Evolutionary conservation across 2,113 vertebrate species (phyloP).

Genomic region (Lepisosteus oculatus): DNA sequence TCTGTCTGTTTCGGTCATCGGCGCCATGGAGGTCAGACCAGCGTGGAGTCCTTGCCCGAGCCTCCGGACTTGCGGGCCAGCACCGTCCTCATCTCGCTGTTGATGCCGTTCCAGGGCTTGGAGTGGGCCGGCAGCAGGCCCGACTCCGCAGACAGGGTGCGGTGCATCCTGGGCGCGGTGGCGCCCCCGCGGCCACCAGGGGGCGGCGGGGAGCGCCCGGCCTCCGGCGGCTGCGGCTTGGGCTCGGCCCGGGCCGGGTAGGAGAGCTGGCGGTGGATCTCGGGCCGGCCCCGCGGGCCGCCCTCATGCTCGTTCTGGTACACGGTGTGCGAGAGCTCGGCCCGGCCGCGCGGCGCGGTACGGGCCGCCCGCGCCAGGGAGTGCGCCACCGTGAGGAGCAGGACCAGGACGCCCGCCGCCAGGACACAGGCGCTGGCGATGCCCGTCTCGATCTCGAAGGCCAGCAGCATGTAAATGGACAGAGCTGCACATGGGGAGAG

Average conservation of each 20-base stretch:
- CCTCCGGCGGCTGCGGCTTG: conserved; percentile 46
- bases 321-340: conserved; percentile 48
- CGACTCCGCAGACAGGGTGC: conserved; percentile 62
- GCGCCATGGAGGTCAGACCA: conserved; percentile 70
- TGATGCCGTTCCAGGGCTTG: conserved; percentile 73
- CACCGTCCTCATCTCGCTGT: conserved; percentile 74
- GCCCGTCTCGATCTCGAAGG: conserved; percentile 74
- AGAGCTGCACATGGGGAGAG: conserved; percentile 53
- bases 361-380: conserved; percentile 62
- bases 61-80: conserved; percentile 60
- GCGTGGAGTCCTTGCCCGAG: conserved; percentile 78
- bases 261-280: conserved; percentile 61
- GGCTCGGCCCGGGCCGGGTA: conserved; percentile 53
- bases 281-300: conserved; percentile 50
- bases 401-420: conserved; percentile 68
- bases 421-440: conserved; percentile 76
- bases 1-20: too few relatives aligned
- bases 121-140: conserved; percentile 60
- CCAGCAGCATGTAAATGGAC: conserved; percentile 79
- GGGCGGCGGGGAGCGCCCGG: conserved; percentile 39
- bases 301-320: conserved; percentile 67
- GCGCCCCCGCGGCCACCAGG: conserved; percentile 43
- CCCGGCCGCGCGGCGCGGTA: conserved; percentile 29
- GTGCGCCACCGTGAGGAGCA: conserved; percentile 67
- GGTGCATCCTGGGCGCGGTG: conserved; percentile 46